Evolutionary conservation across 2,113 vertebrate genomes (phyloP), one percentile per base, ranked within the genome.

Genomic region (Stigmatopora argus): DNA sequence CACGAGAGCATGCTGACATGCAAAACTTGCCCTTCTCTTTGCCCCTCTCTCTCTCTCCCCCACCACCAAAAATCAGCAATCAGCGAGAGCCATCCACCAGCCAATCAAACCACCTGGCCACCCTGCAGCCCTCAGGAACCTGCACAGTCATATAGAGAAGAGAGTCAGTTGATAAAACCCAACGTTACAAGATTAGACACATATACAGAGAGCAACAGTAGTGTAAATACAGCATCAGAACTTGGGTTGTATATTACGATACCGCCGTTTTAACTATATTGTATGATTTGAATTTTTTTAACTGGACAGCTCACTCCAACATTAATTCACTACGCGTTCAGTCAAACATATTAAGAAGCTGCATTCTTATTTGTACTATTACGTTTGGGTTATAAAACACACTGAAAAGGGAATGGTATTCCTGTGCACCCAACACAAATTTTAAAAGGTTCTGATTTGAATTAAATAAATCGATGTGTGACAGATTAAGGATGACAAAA

Each of bases 31-130:
- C 71, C 71, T 34, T 64, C 44, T 61, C 64, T 70, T 35, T 44
- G 64, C 71, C 79, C 81, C 83, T 87, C 89, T 83, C 82, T 75
- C 76, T 69, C 72, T 84, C 90, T 86, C 44, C 69, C 52, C 85
- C 78, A 69, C 69, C 82, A 82, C 74, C 83, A 85, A 85, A 70
- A 81, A 87, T 84, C 84, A 87, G 90, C 90, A 88, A 92, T 90
- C 89, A 86, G 94, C 91, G 90, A 93, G 94, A 95, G 92, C 95
- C 94, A 93, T 94, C 94, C 94, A 95, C 94, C 95, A 94, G 93
- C 94, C 94, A 94, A 94, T 93, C 93, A 96, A 93, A 93, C 93
- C 92, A 93, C 94, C 96, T 90, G 93, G 94, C 94, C 94, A 91
- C 87, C 82, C 86, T 89, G 93, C 95, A 72, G 83, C 89, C 87